These are phyloP conservation scores for Meloe dianella DNA, from an alignment of 2,888 invertebrate genomes.

Conservation along the genomic window DNA sequence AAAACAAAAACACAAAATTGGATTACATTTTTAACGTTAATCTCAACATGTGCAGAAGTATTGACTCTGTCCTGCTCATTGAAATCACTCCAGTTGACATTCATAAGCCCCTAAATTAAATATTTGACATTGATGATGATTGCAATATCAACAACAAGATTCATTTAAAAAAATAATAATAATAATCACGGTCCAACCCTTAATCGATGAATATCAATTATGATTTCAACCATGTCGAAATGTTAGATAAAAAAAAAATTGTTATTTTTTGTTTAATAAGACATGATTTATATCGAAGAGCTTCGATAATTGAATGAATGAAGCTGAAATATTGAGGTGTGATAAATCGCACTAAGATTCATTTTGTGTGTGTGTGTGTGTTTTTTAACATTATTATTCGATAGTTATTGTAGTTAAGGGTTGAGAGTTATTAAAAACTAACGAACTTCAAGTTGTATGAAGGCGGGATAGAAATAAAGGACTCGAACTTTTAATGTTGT, in stretches of 20 bases:
- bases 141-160: background rate
- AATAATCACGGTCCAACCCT: constrained; percentile 1
- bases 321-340: constrained; percentile 28
- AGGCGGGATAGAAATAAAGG: constrained; percentile 48
- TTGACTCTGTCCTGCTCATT: background rate
- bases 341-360: constrained; percentile 37
- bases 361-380: constrained; percentile 28
- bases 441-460: constrained; percentile 37
- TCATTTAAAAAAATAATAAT: no score
- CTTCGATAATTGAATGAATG: constrained; percentile 16
- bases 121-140: background rate
- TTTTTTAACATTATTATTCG: constrained; percentile 32
- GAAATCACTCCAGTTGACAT: constrained; percentile 16
- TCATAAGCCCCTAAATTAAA: background rate
- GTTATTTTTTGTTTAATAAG: constrained; percentile 21
- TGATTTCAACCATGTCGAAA: constrained; percentile 12
- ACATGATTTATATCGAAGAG: constrained; percentile 17
- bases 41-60: background rate
- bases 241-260: background rate
- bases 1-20: constrained; percentile 2
- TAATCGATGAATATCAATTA: constrained; percentile 10
- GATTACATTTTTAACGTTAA: background rate
- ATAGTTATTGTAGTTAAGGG: constrained; percentile 41
- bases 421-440: constrained; percentile 37
- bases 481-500: constrained; percentile 40